Conservation (phyloP, 2,888 invertebrate genomes). For the Drosophila subquinaria region DNA sequence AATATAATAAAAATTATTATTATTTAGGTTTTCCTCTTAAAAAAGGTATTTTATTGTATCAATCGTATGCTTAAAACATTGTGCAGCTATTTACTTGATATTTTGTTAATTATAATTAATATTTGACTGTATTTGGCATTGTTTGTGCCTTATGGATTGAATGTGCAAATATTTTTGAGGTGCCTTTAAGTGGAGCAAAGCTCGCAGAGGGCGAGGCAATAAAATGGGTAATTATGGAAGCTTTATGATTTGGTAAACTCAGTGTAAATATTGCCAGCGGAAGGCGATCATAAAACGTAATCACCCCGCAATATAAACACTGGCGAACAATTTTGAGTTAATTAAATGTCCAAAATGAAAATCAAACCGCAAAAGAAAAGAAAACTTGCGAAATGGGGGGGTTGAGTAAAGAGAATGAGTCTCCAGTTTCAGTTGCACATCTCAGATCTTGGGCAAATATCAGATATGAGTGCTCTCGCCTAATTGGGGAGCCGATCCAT, state of each 20-base stretch:
- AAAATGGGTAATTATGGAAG: slow-evolving; percentile 63
- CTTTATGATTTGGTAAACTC: slow-evolving; percentile 70
- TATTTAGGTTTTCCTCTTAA: no score
- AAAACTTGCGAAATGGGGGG: slow-evolving; percentile 50
- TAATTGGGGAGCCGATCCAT: slow-evolving; percentile 57
- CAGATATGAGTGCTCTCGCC: slow-evolving; percentile 49
- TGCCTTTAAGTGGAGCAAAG: slow-evolving; percentile 41
- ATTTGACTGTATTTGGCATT: slow-evolving; percentile 7
- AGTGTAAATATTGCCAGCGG: slow-evolving; percentile 74
- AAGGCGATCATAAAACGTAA: slow-evolving; percentile 72
- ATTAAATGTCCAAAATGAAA: slow-evolving; percentile 70
- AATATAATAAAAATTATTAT: no score
- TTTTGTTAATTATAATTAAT: slow-evolving; percentile 24
- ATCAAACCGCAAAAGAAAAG: slow-evolving; percentile 24
- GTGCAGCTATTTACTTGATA: neutral
- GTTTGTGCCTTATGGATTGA: slow-evolving; percentile 18
- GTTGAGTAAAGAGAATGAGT: neutral
- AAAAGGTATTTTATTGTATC: neutral
- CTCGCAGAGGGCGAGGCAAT: slow-evolving; percentile 24
- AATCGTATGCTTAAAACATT: slow-evolving; percentile 5
- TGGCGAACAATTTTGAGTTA: slow-evolving; percentile 54
- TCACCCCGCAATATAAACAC: slow-evolving; percentile 64
- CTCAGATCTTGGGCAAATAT: slow-evolving; percentile 68
- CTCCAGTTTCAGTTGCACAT: slow-evolving; percentile 56
- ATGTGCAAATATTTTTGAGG: slow-evolving; percentile 27